Evolutionary conservation across 2,113 vertebrate genomes (phyloP).

Genomic region (Nothobranchius furzeri): DNA sequence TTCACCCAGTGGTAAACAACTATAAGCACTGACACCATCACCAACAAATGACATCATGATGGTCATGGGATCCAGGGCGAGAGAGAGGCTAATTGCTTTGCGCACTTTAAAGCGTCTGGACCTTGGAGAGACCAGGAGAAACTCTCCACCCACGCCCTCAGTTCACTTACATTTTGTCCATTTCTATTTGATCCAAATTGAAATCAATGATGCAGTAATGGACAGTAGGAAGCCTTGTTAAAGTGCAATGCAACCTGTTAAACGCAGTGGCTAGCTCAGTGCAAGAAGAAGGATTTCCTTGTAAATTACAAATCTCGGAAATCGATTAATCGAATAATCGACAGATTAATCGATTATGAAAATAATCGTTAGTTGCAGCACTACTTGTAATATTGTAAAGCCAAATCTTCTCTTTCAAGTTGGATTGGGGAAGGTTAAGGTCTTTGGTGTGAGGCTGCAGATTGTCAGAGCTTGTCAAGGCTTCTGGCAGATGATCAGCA

Average conservation of each 20-base stretch:
- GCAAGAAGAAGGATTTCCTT: slow-evolving; percentile 7
- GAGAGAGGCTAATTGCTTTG: slow-evolving; percentile 31
- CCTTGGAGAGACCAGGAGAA: slow-evolving; percentile 20
- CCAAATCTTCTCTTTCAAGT: slow-evolving; percentile 12
- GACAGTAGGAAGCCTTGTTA: slow-evolving; percentile 45
- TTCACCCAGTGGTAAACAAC: slow-evolving; percentile 55
- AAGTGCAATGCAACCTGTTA: slow-evolving; percentile 53
- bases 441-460: slow-evolving; percentile 7
- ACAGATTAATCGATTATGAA: too few relatives aligned
- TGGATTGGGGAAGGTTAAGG: slow-evolving; percentile 4
- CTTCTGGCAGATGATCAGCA: slow-evolving; percentile 5
- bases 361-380: too few relatives aligned
- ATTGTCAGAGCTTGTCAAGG: not conserved
- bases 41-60: slow-evolving; percentile 53
- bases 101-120: slow-evolving; percentile 32
- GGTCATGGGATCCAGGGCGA: slow-evolving; percentile 53
- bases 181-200: slow-evolving; percentile 48
- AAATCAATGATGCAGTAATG: slow-evolving; percentile 66
- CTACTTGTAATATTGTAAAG: slow-evolving; percentile 12
- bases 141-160: slow-evolving; percentile 20
- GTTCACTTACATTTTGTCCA: slow-evolving; percentile 46
- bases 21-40: slow-evolving; percentile 41
- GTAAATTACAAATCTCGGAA: not conserved
- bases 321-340: too few relatives aligned
- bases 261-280: slow-evolving; percentile 43